phyloP scores from a whole-genome alignment of 1,140 invertebrate genomes.

The Drosophila sulfurigaster region DNA sequence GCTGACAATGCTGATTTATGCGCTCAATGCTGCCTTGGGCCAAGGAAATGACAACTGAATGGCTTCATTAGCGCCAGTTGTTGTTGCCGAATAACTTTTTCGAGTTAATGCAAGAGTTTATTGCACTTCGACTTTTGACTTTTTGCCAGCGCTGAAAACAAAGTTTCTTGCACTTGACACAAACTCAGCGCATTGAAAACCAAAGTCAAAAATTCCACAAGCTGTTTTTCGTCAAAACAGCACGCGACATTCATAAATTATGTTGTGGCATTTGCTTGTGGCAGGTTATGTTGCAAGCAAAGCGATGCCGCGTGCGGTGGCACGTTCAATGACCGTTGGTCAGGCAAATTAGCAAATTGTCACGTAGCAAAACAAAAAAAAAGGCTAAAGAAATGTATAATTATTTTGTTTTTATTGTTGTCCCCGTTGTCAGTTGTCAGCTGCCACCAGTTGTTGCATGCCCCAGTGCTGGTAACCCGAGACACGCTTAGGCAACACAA shows the following conservation, averaged over 20 bases:
- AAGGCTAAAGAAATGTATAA: slow-evolving; percentile 29
- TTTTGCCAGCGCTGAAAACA: slow-evolving; percentile 34
- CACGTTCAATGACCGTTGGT: slow-evolving; percentile 47
- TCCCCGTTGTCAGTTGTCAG: slow-evolving; percentile 6
- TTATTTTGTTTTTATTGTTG: slow-evolving; percentile 23
- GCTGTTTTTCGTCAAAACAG: slow-evolving; percentile 40
- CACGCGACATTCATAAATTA: slow-evolving; percentile 68
- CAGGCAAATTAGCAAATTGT: slow-evolving; percentile 77
- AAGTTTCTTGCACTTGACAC: slow-evolving; percentile 50
- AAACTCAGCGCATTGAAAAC: neutral
- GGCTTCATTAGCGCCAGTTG: slow-evolving; percentile 70
- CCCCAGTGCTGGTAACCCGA: slow-evolving; percentile 47
- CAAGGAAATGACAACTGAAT: slow-evolving; percentile 78
- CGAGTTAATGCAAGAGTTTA: slow-evolving; percentile 59
- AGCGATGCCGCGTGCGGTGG: neutral
- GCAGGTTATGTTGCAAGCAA: slow-evolving; percentile 20
- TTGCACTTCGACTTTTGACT: slow-evolving; percentile 82
- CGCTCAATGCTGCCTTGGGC: slow-evolving; percentile 31
- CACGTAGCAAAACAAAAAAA: slow-evolving; percentile 54
- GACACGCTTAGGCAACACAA: slow-evolving; percentile 51
- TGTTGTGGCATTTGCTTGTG: slow-evolving; percentile 35
- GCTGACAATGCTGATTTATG: slow-evolving; percentile 67
- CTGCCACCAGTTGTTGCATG: slow-evolving; percentile 27
- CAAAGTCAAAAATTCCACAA: slow-evolving; percentile 54
- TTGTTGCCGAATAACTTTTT: slow-evolving; percentile 22